Base-by-base conservation (phyloP, 2,888 invertebrate genomes). In the Dolichopus griseipennis region DNA sequence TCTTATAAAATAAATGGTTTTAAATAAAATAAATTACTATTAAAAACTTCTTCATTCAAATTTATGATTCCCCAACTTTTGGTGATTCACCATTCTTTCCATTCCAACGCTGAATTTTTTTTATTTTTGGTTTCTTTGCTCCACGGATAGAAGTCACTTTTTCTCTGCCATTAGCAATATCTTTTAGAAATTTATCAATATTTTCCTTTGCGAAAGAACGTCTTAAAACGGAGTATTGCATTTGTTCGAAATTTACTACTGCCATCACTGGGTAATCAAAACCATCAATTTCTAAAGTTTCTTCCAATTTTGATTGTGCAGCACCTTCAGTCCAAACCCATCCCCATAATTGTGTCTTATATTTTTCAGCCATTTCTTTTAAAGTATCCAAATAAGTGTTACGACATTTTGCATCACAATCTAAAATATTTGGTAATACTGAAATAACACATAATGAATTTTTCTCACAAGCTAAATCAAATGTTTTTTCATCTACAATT, bases 181-280 rank as follows among this genome's bases (percentile, higher is more conserved):
- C 95, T 76, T 90, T 86, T 65, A 98, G 85, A 84, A 98, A 99
- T 81, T 97, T 97, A 76, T 93, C 91, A 79, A 99, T 95, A 72
- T 98, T 98, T 71, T 90, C 90, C 76, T 91, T 88, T 0, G 95
- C 95, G 84, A 97, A 99, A 27, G 97, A 91, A 12, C 97, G 98
- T 74, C 93, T 86, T 1, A 99, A 85, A 9, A 94, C 86, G 0
- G 97, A 93, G 83, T 91, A 99, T 81, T 97, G 97, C 88, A 95
- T 92, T 83, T 99, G 99, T 82, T 97, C 93, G 18, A 91, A 87
- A 82, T 97, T 99, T 69, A 98, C 90, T 21, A 95, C 96, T 8
- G 96, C 97, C 90, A 99, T 90, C 1, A 98, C 97, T 1, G 99
- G 99, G 81, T 99, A 99, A 12, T 99, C 99, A 82, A 99, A 99